A percentile compares a stretch with the other conserved stretches of the same genome.
phyloP scores from a whole-genome alignment of 2,797 vertebrate genomes.

The Fringilla coelebs region DNA sequence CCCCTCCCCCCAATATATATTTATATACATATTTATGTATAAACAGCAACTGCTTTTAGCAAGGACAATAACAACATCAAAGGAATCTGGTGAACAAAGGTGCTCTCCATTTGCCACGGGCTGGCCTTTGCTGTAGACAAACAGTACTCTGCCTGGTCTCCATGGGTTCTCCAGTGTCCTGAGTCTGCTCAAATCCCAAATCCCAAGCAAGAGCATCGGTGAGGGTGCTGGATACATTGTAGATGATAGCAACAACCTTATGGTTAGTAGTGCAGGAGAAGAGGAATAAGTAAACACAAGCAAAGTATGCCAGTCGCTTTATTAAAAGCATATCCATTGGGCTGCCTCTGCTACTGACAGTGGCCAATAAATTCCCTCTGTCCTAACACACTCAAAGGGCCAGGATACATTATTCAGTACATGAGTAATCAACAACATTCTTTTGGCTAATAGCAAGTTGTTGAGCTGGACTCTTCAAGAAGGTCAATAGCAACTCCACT shows the following conservation, averaged over 20 bases:
- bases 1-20: rapidly evolving
- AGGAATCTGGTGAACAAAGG: not conserved
- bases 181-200: not conserved
- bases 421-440: constrained; percentile 33
- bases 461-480: not conserved
- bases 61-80: constrained; percentile 27
- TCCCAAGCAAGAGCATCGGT: not conserved
- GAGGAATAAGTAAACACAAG: not conserved
- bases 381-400: not conserved
- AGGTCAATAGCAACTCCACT: constrained; percentile 1
- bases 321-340: constrained; percentile 17
- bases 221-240: not conserved
- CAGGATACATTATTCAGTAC: constrained; percentile 20
- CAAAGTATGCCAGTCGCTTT: not conserved
- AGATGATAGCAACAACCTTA: not conserved
- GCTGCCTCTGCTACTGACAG: not conserved
- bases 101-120: not conserved
- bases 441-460: not conserved
- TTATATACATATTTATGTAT: not conserved
- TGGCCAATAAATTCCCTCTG: not conserved
- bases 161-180: not conserved
- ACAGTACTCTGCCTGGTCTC: not conserved
- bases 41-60: constrained; percentile 25
- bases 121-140: not conserved
- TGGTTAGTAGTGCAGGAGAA: not conserved